Evolutionary conservation across 2,888 invertebrate species (phyloP).

Genomic region (Chamaedrilus cognettii): DNA sequence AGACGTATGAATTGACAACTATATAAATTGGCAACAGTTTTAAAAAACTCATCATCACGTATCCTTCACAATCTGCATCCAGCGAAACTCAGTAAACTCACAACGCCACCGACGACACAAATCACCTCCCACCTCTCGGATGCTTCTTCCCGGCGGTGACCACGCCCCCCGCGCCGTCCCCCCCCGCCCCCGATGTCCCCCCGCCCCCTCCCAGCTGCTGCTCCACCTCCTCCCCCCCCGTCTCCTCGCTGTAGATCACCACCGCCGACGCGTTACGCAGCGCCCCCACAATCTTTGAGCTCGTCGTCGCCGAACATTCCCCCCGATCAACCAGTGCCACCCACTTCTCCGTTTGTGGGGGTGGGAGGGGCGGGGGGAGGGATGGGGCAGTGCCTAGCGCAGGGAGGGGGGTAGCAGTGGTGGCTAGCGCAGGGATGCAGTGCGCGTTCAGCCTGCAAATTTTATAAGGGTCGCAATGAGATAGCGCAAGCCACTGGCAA

Average conservation of each 20-base stretch:
- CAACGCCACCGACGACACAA: background rate
- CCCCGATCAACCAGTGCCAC: constrained; percentile 80
- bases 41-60: too few species aligned
- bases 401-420: too few species aligned
- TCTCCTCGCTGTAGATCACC: constrained; percentile 79
- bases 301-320: constrained; percentile 74
- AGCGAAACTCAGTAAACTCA: background rate
- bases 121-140: background rate
- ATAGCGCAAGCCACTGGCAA: too few species aligned
- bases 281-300: constrained; percentile 78
- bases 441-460: too few species aligned
- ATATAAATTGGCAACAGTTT: too few species aligned
- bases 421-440: too few species aligned
- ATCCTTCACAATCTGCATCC: background rate
- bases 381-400: too few species aligned
- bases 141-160: background rate
- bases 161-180: background rate
- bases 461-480: too few species aligned
- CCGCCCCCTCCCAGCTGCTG: background rate
- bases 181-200: background rate
- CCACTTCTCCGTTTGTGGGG: constrained; percentile 78
- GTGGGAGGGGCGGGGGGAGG: too few species aligned
- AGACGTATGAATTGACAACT: too few species aligned
- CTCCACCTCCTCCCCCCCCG: constrained; percentile 59
- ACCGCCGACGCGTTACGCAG: constrained; percentile 74